Base-by-base conservation (phyloP, 2,797 vertebrate genomes). In the Crocodylus rhombifer region DNA sequence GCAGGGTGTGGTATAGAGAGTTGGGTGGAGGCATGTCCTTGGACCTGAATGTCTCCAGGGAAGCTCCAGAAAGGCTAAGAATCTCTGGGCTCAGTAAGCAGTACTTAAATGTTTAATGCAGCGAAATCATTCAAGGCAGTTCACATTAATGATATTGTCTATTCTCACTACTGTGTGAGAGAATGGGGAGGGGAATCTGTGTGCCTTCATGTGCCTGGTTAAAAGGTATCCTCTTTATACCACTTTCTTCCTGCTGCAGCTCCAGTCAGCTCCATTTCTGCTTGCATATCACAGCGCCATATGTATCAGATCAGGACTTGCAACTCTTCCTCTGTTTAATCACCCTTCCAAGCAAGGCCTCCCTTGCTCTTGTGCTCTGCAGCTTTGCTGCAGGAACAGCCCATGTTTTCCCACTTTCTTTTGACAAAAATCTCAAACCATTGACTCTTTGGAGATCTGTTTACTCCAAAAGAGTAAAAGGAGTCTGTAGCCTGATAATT, bases 321-420 rank as follows among this genome's bases (percentile, higher is more conserved):
- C 84, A 28, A 85, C 25, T 89, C 63, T 92, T 80, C 14, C 2
- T 2, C 85, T 87, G 56, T 80, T 89, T 91, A 90, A 89, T 91
- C 18, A 13, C 17, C 55, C 10, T 25, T 4, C 14, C 69, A 64
- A 57, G n/a, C 2, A 2, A 28, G 15, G 4, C n/a, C 2, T 61
- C 3, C 7, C 77, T 89, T 87, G n/a, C 64, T 89, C 67, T 86
- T 79, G 6, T 26, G 2, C 55, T 80, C 60, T 42, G 16, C 0
- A 1, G 75, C 42, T 88, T 90, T 91, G 28, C 26, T 64, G n/a
- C 51, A 63, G 62, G 84, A 71, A 30, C 26, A 23, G 33, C 57
- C 3, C 77, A 86, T 82, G 7, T 61, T 78, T 20, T 33, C 8
- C 14, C 90, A 25, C 84, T 77, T 77, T 63, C 17, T 79, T 64